phyloP scores from a whole-genome alignment of 2,888 invertebrate species.

The Thecophora atra region DNA sequence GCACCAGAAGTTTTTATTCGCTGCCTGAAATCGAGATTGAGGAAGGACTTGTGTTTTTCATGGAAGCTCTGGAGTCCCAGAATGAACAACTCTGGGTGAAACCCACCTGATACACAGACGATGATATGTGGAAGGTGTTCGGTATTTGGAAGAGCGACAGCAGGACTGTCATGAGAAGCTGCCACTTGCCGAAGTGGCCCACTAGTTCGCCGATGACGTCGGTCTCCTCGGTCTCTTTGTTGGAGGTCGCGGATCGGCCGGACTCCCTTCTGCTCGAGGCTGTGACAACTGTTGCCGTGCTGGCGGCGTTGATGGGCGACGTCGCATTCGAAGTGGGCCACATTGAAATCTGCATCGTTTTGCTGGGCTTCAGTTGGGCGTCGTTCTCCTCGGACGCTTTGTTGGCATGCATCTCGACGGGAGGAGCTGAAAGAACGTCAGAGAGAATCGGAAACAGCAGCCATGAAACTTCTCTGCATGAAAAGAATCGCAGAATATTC shows the following conservation, averaged over 20 bases:
- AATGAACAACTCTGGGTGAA: too few relatives aligned
- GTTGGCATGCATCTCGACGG: slow-evolving; percentile 62
- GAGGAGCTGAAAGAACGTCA: slow-evolving; percentile 52
- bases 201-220: slow-evolving; percentile 76
- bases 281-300: neutral
- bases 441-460: neutral
- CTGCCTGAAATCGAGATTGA: slow-evolving; percentile 68
- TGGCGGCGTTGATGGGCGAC: slow-evolving; percentile 27
- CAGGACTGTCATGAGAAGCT: slow-evolving; percentile 77
- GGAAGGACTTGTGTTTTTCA: too few relatives aligned
- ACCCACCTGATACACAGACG: slow-evolving; percentile 77
- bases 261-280: slow-evolving; percentile 34
- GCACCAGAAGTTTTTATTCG: slow-evolving; percentile 77
- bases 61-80: too few relatives aligned
- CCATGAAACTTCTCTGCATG: too few relatives aligned
- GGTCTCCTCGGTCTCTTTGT: slow-evolving; percentile 65
- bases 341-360: slow-evolving; percentile 31
- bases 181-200: slow-evolving; percentile 82
- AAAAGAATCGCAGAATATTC: too few relatives aligned
- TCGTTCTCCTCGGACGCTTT: slow-evolving; percentile 59
- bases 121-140: slow-evolving; percentile 83
- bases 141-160: slow-evolving; percentile 81
- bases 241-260: slow-evolving; percentile 24
- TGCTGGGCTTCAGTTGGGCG: slow-evolving; percentile 25
- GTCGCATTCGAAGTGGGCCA: slow-evolving; percentile 40